phyloP scores from a whole-genome alignment of 2,113 vertebrate genomes.

The Paramisgurnus dabryanus region DNA sequence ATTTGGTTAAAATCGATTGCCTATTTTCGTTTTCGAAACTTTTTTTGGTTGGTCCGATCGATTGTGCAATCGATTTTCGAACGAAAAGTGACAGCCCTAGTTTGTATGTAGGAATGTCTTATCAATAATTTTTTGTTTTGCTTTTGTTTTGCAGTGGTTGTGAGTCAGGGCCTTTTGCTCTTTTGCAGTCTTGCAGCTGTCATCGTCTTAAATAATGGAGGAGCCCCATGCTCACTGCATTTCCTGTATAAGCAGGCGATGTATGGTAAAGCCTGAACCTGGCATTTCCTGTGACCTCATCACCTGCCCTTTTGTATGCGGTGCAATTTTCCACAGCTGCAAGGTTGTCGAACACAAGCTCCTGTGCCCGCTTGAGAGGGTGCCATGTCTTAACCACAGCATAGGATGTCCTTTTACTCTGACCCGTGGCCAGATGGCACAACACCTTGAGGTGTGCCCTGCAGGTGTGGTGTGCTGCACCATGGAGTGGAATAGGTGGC shows the following conservation, averaged over 20 bases:
- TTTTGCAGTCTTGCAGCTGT: background rate
- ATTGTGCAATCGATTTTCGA: no score
- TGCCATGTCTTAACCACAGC: constrained; percentile 89
- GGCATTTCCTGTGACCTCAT: constrained; percentile 88
- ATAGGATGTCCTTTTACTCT: constrained; percentile 90
- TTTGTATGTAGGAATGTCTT: background rate
- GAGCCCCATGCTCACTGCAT: constrained; percentile 87
- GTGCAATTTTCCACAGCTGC: constrained; percentile 93
- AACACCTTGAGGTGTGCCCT: constrained; percentile 91
- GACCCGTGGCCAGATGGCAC: constrained; percentile 87
- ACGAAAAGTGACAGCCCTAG: no score
- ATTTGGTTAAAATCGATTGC: no score
- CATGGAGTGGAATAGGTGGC: constrained; percentile 99
- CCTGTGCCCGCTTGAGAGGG: constrained; percentile 88
- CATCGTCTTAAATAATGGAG: constrained; percentile 37
- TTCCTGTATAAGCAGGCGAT: constrained; percentile 89
- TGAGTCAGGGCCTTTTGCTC: background rate
- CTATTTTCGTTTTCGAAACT: no score
- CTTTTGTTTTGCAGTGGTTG: constrained; percentile 35
- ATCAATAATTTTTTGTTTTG: background rate
- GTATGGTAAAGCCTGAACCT: constrained; percentile 82
- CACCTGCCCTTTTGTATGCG: constrained; percentile 86
- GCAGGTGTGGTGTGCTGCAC: constrained; percentile 97
- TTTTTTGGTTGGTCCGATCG: no score
- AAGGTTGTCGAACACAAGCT: constrained; percentile 90